These are phyloP conservation scores for Phasianus colchicus DNA, from an alignment of 2,113 vertebrate species.

Conservation along the genomic window DNA sequence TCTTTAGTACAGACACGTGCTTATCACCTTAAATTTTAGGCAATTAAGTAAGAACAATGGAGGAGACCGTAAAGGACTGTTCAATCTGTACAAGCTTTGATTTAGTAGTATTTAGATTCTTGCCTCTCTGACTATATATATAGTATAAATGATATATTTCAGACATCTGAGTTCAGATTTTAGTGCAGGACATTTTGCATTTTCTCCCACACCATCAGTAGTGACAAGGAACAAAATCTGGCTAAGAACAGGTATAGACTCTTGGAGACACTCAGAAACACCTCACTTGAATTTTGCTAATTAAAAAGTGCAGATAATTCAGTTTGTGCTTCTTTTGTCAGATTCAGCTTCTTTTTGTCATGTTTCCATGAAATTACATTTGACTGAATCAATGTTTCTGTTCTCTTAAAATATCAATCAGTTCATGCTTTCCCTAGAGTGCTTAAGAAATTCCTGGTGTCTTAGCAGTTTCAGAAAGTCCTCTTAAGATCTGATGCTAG, in stretches of 20 bases:
- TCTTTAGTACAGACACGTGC: background rate
- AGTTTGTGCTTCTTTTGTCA: background rate
- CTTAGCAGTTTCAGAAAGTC: background rate
- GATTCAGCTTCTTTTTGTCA: background rate
- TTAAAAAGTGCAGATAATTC: background rate
- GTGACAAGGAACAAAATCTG: background rate
- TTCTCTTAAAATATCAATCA: background rate
- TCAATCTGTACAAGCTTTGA: background rate
- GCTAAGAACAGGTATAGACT: background rate
- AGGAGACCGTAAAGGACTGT: background rate
- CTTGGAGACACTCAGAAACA: background rate
- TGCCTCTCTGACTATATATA: background rate
- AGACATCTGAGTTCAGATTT: background rate
- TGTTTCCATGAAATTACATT: background rate
- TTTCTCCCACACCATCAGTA: background rate
- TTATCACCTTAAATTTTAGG: background rate
- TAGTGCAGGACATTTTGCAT: background rate
- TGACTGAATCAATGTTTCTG: background rate
- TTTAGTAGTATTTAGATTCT: no score
- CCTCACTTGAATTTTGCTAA: background rate
- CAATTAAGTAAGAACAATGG: background rate
- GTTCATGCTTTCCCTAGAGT: background rate
- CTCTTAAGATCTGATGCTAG: rapidly evolving
- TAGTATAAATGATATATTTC: background rate
- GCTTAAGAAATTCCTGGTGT: background rate